These are phyloP conservation scores for Phalacrocorax aristotelis DNA, from an alignment of 2,113 vertebrate genomes.

Conservation along the genomic window DNA sequence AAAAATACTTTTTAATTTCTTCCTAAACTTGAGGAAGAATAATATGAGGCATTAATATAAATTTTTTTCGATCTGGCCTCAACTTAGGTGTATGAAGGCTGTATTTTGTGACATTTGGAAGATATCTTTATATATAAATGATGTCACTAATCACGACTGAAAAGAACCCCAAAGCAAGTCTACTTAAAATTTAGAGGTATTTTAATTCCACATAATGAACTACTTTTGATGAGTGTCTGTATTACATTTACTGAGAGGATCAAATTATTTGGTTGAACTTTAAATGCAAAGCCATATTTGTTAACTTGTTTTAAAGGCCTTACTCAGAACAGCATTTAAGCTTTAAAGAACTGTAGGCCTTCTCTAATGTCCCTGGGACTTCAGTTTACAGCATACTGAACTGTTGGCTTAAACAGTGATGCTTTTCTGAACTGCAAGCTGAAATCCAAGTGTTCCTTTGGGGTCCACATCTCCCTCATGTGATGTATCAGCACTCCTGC, in stretches of 20 bases:
- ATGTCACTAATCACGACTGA: not conserved
- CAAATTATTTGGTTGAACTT: not conserved
- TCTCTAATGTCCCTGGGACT: not conserved
- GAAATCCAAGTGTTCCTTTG: not conserved
- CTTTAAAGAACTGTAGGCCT: not conserved
- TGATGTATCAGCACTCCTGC: not conserved
- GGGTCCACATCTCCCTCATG: not conserved
- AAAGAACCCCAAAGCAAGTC: not conserved
- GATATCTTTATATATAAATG: not conserved
- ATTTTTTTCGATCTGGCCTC: not conserved
- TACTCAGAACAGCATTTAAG: not conserved
- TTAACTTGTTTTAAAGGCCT: not conserved
- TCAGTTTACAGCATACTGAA: not conserved
- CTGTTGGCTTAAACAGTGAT: not conserved
- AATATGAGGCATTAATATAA: not conserved
- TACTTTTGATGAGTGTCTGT: not conserved
- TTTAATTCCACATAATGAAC: not conserved
- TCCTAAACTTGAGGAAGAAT: not conserved
- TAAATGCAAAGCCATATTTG: not conserved
- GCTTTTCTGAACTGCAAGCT: not conserved
- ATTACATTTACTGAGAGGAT: not conserved
- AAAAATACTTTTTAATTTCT: not conserved
- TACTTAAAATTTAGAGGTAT: not conserved
- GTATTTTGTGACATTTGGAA: not conserved
- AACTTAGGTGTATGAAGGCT: not conserved